Conservation (phyloP, 2,797 vertebrate species). For the Anableps anableps region DNA sequence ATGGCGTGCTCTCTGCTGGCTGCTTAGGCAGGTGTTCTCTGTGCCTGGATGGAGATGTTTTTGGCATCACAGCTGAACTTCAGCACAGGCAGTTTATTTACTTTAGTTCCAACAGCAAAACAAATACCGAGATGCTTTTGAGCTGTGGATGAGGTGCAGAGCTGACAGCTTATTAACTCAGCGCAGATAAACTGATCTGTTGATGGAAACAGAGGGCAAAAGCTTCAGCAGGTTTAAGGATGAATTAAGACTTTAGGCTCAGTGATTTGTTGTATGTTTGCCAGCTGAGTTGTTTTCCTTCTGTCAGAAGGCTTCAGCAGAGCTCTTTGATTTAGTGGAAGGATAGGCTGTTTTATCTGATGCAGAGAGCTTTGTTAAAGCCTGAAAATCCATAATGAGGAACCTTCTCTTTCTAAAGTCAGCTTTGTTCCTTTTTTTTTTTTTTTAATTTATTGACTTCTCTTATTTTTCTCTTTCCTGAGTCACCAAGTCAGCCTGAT, state of each 20-base stretch:
- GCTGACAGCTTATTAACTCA: background rate
- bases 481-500: background rate
- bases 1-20: no score
- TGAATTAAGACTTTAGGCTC: background rate
- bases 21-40: background rate
- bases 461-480: constrained; percentile 1
- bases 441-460: background rate
- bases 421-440: background rate
- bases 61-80: background rate
- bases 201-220: background rate
- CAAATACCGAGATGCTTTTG: background rate
- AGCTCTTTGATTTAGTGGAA: background rate
- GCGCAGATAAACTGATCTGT: background rate
- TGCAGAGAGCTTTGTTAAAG: constrained; percentile 18
- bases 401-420: constrained; percentile 5
- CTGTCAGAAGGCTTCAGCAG: background rate
- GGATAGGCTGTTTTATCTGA: background rate
- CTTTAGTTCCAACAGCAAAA: background rate
- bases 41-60: background rate
- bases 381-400: background rate
- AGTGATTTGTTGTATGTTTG: background rate
- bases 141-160: background rate
- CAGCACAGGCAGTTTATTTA: background rate
- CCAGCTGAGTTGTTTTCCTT: background rate
- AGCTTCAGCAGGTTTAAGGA: background rate